A percentile compares a stretch with the other conserved stretches of the same genome.
These are phyloP conservation scores for Mastomys coucha DNA, from an alignment of 2,113 vertebrate genomes.

Conservation along the genomic window DNA sequence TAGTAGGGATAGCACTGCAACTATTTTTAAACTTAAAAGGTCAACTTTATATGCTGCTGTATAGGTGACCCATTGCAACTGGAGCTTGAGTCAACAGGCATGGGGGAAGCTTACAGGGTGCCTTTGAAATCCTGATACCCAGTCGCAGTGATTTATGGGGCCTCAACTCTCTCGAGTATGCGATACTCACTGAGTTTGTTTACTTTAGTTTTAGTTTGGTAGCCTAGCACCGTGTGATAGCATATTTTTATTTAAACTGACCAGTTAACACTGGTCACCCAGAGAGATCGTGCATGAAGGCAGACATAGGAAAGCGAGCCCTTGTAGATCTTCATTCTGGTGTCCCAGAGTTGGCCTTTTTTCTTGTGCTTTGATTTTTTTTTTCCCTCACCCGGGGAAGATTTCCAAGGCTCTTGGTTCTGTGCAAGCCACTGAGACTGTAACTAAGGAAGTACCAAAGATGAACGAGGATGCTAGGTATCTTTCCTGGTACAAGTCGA, in stretches of 20 bases:
- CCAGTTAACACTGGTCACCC: background rate
- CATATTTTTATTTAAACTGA: conserved; percentile 70
- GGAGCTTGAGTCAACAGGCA: conserved; percentile 76
- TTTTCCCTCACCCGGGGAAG: background rate
- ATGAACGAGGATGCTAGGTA: background rate
- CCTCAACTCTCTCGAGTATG: conserved; percentile 68
- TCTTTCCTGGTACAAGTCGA: conserved; percentile 17
- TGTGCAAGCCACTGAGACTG: background rate
- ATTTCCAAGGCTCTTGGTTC: background rate
- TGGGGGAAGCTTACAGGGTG: conserved; percentile 67
- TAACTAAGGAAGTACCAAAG: conserved; percentile 23
- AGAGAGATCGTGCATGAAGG: background rate
- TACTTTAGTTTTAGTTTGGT: conserved; percentile 75
- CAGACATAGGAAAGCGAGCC: background rate
- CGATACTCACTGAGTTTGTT: conserved; percentile 66
- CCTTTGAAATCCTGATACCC: conserved; percentile 82
- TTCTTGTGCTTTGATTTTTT: conserved; percentile 3
- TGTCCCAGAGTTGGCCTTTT: background rate
- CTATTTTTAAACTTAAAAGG: conserved; percentile 80
- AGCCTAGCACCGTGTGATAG: conserved; percentile 70
- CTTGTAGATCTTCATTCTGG: background rate
- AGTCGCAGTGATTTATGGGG: conserved; percentile 78
- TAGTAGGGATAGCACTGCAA: conserved; percentile 43
- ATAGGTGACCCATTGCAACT: conserved; percentile 77
- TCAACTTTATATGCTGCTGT: conserved; percentile 74